phyloP scores from a whole-genome alignment of 1,140 invertebrate genomes.

The Antheraea mylitta region DNA sequence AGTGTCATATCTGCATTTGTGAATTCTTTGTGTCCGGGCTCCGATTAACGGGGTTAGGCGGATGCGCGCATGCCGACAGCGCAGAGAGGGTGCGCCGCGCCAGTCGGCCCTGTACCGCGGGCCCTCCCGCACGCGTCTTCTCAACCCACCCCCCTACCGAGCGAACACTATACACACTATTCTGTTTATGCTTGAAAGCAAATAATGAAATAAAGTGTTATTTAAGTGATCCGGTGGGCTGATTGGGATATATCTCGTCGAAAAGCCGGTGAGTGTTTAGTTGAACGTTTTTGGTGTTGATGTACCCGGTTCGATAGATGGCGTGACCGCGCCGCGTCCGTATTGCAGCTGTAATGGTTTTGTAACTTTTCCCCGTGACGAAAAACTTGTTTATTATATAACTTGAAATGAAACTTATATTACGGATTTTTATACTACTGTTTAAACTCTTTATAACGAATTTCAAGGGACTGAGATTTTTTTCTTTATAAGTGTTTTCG shows the following conservation, averaged over 20 bases:
- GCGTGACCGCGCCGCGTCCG: conserved; percentile 48
- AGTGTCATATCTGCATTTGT: conserved; percentile 32
- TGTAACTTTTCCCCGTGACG: conserved; percentile 32
- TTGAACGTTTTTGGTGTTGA: not conserved
- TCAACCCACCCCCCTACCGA: not conserved
- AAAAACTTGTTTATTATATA: conserved; percentile 51
- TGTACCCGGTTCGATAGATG: conserved; percentile 37
- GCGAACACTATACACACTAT: not conserved
- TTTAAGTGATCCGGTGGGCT: not conserved
- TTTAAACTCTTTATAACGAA: no score
- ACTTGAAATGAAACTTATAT: conserved; percentile 19
- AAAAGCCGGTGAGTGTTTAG: not conserved
- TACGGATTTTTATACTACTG: no score
- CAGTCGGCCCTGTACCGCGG: conserved; percentile 50
- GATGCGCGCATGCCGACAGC: conserved; percentile 33
- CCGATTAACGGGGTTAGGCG: conserved; percentile 42
- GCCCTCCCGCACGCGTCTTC: conserved; percentile 31
- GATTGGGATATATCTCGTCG: not conserved
- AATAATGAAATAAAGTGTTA: not conserved
- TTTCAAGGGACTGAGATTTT: no score
- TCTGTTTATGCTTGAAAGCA: not conserved
- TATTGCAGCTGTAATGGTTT: conserved; percentile 60
- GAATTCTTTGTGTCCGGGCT: conserved; percentile 41
- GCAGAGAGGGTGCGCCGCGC: conserved; percentile 43
- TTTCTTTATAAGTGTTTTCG: no score